Evolutionary conservation across 2,113 vertebrate species (phyloP), one percentile per base, ranked within the genome.

Genomic region (Amphiprion percula): DNA sequence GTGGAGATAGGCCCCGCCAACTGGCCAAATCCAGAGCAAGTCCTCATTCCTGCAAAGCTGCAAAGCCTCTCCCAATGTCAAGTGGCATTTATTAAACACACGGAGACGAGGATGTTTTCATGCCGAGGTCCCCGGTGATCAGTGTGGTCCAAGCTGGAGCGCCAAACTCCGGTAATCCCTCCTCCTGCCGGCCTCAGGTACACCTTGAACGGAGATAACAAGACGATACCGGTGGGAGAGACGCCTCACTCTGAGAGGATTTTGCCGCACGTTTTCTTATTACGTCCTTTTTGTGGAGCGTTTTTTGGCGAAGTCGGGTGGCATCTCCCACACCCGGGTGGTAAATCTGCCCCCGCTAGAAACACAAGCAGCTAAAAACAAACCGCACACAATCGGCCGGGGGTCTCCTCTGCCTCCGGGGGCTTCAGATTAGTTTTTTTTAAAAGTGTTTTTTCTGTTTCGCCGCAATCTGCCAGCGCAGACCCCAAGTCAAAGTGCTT

Each of bases 41-140:
- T 86, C 87, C 85, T 87, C 79, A 67, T 88, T 87, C 83, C 87
- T 90, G 84, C 77, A 58, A 72, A 89, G 89, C 60, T 0, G 78
- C 88, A 89, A 92, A 93, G 87, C 88, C 89, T 87, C 82, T 87
- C 86, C 89, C 91, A 89, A 88, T 90, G 92, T 94, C 94, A 92
- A 93, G 90, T 87, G 91, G 91, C 84, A 85, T 91, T 93, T 93
- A 87, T 89, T 89, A 93, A 85, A 84, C 39, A 80, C 79, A 88
- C 46, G 41, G 70, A 85, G 81, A 78, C 67, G 80, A 56, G 83
- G 46, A 64, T 63, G 83, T 90, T 84, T 84, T 85, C 66, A 65
- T 68, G 66, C 33, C 24, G 66, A 69, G 6, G 84, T 93, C 92
- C 90, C 93, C 37, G 54, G 80, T 91, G 91, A 83, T 84, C 86